A percentile compares a stretch with the other conserved stretches of the same genome.
phyloP scores from a whole-genome alignment of 2,888 invertebrate genomes.

The Tyria jacobaeae region DNA sequence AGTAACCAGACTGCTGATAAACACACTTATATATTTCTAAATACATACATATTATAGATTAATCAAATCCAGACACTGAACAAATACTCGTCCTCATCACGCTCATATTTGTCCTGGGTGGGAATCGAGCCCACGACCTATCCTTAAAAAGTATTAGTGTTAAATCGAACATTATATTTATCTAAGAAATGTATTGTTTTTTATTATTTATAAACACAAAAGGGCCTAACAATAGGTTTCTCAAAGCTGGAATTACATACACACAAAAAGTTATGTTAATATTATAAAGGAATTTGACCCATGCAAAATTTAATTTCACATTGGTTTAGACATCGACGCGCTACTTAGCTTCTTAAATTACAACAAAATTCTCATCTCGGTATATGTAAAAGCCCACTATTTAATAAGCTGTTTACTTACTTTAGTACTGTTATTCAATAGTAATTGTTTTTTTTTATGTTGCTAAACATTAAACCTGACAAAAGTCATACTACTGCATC shows the following conservation, averaged over 20 bases:
- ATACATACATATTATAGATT: too few relatives aligned
- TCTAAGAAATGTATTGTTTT: constrained; percentile 38
- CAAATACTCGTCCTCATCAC: too few relatives aligned
- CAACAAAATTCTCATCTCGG: too few relatives aligned
- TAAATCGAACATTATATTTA: constrained; percentile 25
- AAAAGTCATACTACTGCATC: neutral
- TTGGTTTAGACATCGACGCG: constrained; percentile 10
- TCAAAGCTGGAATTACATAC: constrained; percentile 9
- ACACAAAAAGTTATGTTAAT: constrained; percentile 22
- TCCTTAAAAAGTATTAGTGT: too few relatives aligned
- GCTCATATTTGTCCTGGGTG: too few relatives aligned
- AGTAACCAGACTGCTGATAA: too few relatives aligned
- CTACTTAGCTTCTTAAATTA: neutral
- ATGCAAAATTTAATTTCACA: constrained; percentile 2
- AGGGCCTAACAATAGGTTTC: constrained; percentile 27
- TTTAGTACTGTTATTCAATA: neutral
- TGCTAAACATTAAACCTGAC: neutral
- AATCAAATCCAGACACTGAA: too few relatives aligned
- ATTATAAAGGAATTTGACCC: constrained; percentile 6
- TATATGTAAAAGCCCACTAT: too few relatives aligned
- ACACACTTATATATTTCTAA: too few relatives aligned
- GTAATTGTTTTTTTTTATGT: neutral
- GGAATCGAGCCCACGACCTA: too few relatives aligned
- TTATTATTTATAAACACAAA: constrained; percentile 33
- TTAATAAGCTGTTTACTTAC: too few relatives aligned